A percentile compares a stretch with the other conserved stretches of the same genome.
These are phyloP conservation scores for Falcaria lacertinaria DNA, from an alignment of 2,888 invertebrate species.

Conservation along the genomic window DNA sequence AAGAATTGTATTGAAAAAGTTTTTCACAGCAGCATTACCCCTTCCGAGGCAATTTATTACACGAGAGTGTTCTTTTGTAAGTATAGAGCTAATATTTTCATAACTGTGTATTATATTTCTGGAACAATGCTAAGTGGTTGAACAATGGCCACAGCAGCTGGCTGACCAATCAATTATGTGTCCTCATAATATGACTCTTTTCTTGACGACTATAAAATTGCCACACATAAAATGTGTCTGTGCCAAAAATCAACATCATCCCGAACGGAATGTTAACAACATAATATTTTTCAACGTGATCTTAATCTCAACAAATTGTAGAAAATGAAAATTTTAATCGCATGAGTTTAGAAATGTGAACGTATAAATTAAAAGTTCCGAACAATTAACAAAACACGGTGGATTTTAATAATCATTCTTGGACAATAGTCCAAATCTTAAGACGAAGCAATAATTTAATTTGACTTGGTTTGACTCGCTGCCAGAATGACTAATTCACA, in stretches of 20 bases:
- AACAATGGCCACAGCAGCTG: constrained; percentile 62
- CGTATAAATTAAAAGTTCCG: constrained; percentile 25
- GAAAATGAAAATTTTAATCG: constrained; percentile 62
- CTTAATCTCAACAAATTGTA: constrained; percentile 71
- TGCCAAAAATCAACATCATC: constrained; percentile 73
- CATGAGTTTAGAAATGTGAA: constrained; percentile 46
- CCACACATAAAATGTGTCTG: constrained; percentile 60
- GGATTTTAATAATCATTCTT: constrained; percentile 49
- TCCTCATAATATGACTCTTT: constrained; percentile 64
- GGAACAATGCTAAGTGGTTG: constrained; percentile 48
- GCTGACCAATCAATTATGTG: constrained; percentile 64
- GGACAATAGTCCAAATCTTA: constrained; percentile 62
- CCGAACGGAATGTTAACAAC: constrained; percentile 70
- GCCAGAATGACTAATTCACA: constrained; percentile 73
- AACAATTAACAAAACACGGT: constrained; percentile 37
- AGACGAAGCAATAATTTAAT: constrained; percentile 60
- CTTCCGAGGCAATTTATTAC: constrained; percentile 5
- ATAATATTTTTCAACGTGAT: constrained; percentile 68
- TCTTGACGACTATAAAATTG: constrained; percentile 68
- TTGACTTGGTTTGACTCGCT: constrained; percentile 60
- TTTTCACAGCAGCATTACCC: constrained; percentile 30
- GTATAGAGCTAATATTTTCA: neutral
- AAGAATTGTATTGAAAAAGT: constrained; percentile 58
- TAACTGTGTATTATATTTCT: constrained; percentile 29
- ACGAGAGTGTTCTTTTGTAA: neutral